Conservation (phyloP, 2,888 invertebrate species). For the Tinea pellionella region DNA sequence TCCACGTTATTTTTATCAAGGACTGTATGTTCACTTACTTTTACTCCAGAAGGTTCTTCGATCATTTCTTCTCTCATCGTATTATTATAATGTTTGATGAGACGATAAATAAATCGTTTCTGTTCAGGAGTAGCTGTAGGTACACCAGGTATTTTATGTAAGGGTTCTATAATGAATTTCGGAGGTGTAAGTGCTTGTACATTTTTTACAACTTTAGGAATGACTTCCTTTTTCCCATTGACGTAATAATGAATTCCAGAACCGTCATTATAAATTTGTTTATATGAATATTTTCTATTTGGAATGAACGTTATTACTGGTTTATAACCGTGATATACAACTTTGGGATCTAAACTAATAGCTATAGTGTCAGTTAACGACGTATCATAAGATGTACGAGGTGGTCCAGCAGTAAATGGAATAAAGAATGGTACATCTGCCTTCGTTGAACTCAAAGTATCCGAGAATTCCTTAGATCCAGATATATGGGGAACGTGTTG, state of each 20-base stretch:
- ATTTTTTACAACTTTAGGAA: conserved; percentile 10
- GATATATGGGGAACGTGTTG: not conserved
- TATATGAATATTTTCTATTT: conserved; percentile 16
- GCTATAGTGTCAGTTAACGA: not conserved
- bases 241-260: conserved; percentile 16
- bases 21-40: not conserved
- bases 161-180: not conserved
- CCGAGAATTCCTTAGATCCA: not conserved
- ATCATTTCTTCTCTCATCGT: not conserved
- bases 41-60: not conserved
- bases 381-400: not conserved
- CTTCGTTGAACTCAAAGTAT: not conserved
- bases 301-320: not conserved
- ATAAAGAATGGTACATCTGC: not conserved
- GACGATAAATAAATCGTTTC: not conserved
- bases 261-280: conserved; percentile 17
- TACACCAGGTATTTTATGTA: not conserved
- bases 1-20: not conserved
- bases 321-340: not conserved
- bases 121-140: not conserved
- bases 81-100: not conserved
- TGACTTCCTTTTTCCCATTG: conserved; percentile 12
- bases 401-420: not conserved
- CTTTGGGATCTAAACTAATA: not conserved
- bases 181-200: not conserved